Base-by-base conservation (phyloP, 2,113 vertebrate genomes). In the Dromas ardeola region DNA sequence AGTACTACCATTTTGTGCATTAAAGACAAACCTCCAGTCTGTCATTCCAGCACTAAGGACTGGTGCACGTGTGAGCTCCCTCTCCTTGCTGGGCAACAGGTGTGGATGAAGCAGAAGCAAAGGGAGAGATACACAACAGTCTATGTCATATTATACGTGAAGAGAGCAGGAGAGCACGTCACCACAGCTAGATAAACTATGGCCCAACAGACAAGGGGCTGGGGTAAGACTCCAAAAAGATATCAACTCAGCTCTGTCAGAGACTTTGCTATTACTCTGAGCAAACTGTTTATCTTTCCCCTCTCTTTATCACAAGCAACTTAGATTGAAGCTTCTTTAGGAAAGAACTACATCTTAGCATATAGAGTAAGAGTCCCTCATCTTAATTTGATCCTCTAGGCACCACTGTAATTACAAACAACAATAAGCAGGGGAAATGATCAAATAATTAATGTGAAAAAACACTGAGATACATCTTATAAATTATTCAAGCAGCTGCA, bases 371-470 rank as follows among this genome's bases (percentile, higher is more conserved):
- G 78, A 85, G 74, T 65, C 19, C 66, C 16, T 94, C 78, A 87
- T 79, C 70, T 82, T 87, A 79, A 85, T 95, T 90, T 62, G 70
- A 85, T 85, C 45, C 43, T 96, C 70, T 94, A 89, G 86, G 78
- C 70, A 74, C 61, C 20, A 65, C 53, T 70, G 66, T 89, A 95
- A 94, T 87, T 91, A 73, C 63, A 93, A 89, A 89, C 65, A 96
- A 90, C 55, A 91, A 82, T 91, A 94, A 93, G 63, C 43, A 79
- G 32, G 49, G 93, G 83, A 87, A 94, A 87, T 73, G 17, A 95
- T 95, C 69, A 90, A 95, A 96, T 94, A 89, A 89, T 84, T 95
- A 81, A 91, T 58, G 42, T 50, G 55, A 26, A 95, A 86, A 93
- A 81, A 43, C 32, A 90, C 56, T 36, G 49, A 94, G 50, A 88